Base-by-base conservation (phyloP, 2,797 vertebrate species). In the Gambelia wislizenii region DNA sequence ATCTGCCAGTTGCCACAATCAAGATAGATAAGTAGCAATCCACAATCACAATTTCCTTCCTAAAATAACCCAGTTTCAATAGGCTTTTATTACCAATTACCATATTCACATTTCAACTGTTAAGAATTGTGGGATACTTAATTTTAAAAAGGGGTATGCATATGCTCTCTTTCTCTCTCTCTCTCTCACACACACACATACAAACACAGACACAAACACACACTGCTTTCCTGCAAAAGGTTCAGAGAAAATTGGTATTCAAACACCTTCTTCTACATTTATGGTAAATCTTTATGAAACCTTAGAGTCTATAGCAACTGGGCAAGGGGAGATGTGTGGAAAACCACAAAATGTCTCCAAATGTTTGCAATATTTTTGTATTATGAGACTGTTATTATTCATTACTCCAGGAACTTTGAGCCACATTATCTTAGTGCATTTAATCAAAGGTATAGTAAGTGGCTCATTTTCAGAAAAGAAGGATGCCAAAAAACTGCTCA, bases 361-460 rank as follows among this genome's bases (percentile, higher is more conserved):
- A 95, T 94, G 91, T 91, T 92, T 87, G 67, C 84, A 91, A 89
- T 91, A 91, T 94, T 94, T 95, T 88, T 95, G 79, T 94, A 94
- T 93, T 88, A 93, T 94, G 69, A 92, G 92, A 91, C 93, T 94
- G 92, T 94, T 95, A 92, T 93, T 94, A 94, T 94, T 96, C 86
- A 30, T 89, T 89, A 76, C 91, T 95, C 91, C 77, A 93, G 93
- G 92, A 92, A 95, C 89, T 84, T 75, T 94, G 91, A 95, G 76
- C 93, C 91, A 95, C 89, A 90, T 89, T 94, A 94, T 94, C 93
- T 94, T 90, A 88, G 91, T 92, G 90, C 90, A 95, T 94, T 96
- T 95, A 94, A 96, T 94, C 86, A 93, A 79, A 95, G 89, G 91
- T 95, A 79, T 70, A n/a, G n/a, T n/a, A 87, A 94, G 89, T 84